These are phyloP conservation scores for Saccostrea cuccullata DNA, from an alignment of 1,140 invertebrate species.

Conservation along the genomic window DNA sequence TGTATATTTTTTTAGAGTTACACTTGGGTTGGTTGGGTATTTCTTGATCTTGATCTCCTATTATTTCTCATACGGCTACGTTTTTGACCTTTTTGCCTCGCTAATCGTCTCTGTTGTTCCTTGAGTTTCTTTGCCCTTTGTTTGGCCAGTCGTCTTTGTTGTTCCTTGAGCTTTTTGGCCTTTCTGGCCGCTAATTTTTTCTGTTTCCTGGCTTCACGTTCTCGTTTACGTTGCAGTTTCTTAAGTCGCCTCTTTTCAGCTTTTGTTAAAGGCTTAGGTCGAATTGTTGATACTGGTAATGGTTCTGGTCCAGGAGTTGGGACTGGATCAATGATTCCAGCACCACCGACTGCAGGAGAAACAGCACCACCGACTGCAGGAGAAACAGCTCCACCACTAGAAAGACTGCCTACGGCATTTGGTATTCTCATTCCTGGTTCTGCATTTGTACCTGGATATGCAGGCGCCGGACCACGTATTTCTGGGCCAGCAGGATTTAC, in stretches of 20 bases:
- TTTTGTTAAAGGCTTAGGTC: neutral
- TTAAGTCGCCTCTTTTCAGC: neutral
- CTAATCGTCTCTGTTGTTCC: neutral
- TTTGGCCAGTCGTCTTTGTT: neutral
- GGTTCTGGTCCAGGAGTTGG: neutral
- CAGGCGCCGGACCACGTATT: neutral
- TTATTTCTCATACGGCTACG: neutral
- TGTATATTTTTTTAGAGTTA: too few relatives aligned
- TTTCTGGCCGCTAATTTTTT: neutral
- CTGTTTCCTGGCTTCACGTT: neutral
- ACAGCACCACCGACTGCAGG: neutral
- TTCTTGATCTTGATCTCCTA: neutral
- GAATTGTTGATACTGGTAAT: neutral
- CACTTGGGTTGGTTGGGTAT: too few relatives aligned
- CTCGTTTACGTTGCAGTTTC: neutral
- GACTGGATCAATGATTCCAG: neutral
- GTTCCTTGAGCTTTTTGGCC: neutral
- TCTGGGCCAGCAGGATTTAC: neutral
- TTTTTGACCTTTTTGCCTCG: neutral
- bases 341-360: neutral
- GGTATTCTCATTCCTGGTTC: neutral
- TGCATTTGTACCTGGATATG: neutral
- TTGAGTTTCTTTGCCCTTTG: neutral
- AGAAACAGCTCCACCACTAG: neutral
- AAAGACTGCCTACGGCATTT: neutral